Conservation (phyloP, 2,888 invertebrate species). For the Heliconius hortense region DNA sequence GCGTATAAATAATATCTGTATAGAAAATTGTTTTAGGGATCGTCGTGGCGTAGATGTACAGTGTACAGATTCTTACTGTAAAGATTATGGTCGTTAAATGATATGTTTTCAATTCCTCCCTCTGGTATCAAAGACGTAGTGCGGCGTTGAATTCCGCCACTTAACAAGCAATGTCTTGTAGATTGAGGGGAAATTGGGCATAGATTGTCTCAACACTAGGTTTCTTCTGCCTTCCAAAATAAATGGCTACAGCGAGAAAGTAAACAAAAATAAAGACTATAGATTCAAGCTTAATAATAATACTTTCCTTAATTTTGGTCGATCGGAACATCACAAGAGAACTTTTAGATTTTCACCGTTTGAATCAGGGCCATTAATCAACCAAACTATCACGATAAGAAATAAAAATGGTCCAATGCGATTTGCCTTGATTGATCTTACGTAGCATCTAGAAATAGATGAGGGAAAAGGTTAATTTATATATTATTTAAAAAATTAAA, state of each 20-base stretch:
- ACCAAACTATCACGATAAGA: conserved; percentile 31
- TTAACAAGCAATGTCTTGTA: no score
- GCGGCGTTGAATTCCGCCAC: no score
- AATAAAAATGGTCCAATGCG: conserved; percentile 33
- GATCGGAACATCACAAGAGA: background rate
- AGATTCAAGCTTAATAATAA: background rate
- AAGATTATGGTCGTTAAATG: no score
- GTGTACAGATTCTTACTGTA: no score
- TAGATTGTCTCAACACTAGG: no score
- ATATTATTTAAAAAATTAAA: no score
- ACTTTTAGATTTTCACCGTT: conserved; percentile 5
- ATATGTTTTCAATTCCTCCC: no score
- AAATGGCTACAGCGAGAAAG: background rate
- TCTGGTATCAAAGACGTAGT: no score
- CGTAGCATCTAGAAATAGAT: conserved; percentile 1
- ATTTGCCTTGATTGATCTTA: conserved; percentile 20
- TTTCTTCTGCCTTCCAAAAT: no score
- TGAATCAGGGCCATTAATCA: conserved; percentile 32
- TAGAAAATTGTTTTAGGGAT: background rate
- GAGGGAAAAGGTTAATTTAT: background rate
- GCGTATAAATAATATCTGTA: background rate
- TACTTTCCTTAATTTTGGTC: background rate
- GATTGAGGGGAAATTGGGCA: no score
- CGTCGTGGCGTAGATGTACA: background rate
- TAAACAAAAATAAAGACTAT: background rate